Evolutionary conservation across 2,797 vertebrate genomes (phyloP), one percentile per base, ranked within the genome.

Genomic region (Gadopsis bispinosus): DNA sequence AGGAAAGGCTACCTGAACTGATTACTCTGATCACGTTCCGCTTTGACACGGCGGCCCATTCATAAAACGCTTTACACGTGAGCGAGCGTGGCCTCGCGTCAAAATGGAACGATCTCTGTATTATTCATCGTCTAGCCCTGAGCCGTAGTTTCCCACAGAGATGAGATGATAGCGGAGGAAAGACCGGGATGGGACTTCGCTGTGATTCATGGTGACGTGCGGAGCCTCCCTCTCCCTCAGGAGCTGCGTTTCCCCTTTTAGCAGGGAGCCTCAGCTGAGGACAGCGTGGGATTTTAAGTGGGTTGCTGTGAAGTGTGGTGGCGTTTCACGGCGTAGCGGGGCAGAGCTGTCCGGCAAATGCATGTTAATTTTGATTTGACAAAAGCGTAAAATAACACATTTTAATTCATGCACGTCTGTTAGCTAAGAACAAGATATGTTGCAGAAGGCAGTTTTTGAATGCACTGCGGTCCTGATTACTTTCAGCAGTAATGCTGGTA

Each of bases 141-240:
- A 77, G 85, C 58, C 11, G 7, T 20, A 35, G 75, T 63, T 80
- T 80, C 59, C 81, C 66, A 13, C 85, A 51, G 73, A 79, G 75
- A 62, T 74, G 58, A 71, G 75, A 78, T 37, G 75, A 77, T 80
- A 50, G 59, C 29, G 1, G 41, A 72, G n/a, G 48, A 47, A 29
- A 70, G 29, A 45, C 3, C 0, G 9, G n/a, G 47, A 48, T 22
- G 41, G 58, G 67, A 67, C 63, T 69, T 73, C 53, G 51, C 31
- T 56, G 41, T 84, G 86, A 85, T 85, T 74, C 74, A 87, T 87
- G 83, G 22, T 53, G 84, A 63, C 14, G 4, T 37, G 33, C 50
- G 16, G 39, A 71, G 53, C 62, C 73, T 62, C 58, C 51, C 16
- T 14, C 45, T 56, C 68, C 73, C 79, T 51, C 41, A 19, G 48